A percentile compares a stretch with the other conserved stretches of the same genome.
phyloP scores from a whole-genome alignment of 2,113 vertebrate genomes.

The Sorex fumeus region DNA sequence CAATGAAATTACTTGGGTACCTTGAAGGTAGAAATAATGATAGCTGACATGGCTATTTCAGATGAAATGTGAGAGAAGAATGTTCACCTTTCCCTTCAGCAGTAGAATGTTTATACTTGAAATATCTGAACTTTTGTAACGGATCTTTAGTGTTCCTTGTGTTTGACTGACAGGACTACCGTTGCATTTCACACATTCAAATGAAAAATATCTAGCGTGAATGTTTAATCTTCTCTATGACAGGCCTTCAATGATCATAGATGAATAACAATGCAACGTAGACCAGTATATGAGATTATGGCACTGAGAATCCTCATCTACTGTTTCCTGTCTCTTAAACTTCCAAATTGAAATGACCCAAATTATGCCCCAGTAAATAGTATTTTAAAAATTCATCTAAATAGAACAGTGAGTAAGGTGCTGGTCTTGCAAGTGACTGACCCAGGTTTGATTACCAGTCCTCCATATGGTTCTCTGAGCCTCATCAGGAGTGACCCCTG shows the following conservation, averaged over 20 bases:
- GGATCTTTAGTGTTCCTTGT: not conserved
- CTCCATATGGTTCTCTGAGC: no score
- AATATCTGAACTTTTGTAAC: not conserved
- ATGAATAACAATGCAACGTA: not conserved
- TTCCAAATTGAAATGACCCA: not conserved
- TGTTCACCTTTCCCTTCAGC: not conserved
- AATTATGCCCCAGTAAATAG: not conserved
- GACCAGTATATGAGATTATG: not conserved
- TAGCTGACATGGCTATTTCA: not conserved
- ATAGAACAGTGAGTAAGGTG: no score
- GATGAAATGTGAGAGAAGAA: not conserved
- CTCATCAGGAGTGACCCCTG: no score
- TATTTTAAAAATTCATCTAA: not conserved
- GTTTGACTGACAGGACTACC: not conserved
- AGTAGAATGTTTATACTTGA: not conserved
- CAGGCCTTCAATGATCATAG: not conserved
- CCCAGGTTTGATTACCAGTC: no score
- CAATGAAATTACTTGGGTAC: not conserved
- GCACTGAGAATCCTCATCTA: not conserved
- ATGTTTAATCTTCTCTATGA: not conserved
- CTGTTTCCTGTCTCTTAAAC: not conserved
- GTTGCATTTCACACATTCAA: conserved; percentile 17
- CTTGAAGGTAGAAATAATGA: not conserved
- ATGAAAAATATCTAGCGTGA: not conserved
- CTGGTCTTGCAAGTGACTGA: no score